Evolutionary conservation across 2,113 vertebrate species (phyloP), one percentile per base, ranked within the genome.

Genomic region (Notiomystis cincta): DNA sequence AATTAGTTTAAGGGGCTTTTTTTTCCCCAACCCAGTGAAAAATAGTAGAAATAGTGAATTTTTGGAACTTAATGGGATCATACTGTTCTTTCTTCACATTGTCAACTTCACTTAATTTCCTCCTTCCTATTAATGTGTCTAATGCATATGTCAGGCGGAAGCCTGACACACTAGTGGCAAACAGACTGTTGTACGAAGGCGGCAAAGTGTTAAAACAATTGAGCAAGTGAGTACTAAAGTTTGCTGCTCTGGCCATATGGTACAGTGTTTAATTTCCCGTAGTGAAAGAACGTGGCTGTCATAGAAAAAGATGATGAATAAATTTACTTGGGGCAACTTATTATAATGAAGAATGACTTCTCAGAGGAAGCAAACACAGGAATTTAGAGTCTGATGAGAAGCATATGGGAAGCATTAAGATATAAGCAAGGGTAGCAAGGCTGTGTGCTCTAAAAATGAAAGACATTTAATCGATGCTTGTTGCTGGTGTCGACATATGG

Each of bases 151-250:
- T 98, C 98, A 98, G 97, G 95, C 20, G 58, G 94, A 98, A 98
- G 96, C 95, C 89, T 97, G 96, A 98, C 97, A 95, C 91, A 45
- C 95, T 97, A 96, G 97, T 95, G 98, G 97, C 97, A 98, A 98
- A 97, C 98, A 98, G 98, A 97, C 97, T 98, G 97, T 96, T 98
- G 97, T 97, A 98, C 3, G 96, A 98, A 98, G 98, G 98, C 96
- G 86, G 98, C 97, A 98, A 98, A 98, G 98, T 98, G 98, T 98
- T 98, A 98, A 98, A 98, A 98, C 98, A 98, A 98, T 98, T 97
- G 98, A 98, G 97, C 94, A 97, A 98, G 97, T 96, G 86, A 97
- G 97, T 95, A 97, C 97, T 97, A 97, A 98, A 98, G 98, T 98
- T 98, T 98, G 98, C 97, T 96, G 97, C 97, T 98, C 97, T 76